Evolutionary conservation across 2,113 vertebrate genomes (phyloP).

Genomic region (Mormoops blainvillei): DNA sequence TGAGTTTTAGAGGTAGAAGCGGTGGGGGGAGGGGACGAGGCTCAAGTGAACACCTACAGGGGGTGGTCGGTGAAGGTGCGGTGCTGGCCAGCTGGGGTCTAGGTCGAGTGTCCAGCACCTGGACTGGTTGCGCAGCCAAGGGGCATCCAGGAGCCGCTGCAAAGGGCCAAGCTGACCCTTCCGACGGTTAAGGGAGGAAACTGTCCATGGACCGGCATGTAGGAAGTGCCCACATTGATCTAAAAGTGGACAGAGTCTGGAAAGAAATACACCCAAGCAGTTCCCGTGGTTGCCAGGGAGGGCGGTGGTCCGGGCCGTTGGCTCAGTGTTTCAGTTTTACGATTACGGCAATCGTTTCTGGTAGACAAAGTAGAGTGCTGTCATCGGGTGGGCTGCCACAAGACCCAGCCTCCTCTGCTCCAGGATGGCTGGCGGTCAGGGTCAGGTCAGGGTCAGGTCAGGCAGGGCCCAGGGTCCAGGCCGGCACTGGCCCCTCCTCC

Average conservation of each 20-base stretch:
- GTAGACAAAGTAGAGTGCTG: accelerated
- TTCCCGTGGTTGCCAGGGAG: accelerated
- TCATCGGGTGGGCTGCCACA: accelerated
- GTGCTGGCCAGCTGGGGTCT: background rate
- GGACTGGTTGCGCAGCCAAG: accelerated
- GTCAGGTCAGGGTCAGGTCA: too few species aligned
- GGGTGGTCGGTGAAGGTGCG: too few species aligned
- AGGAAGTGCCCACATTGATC: too few species aligned
- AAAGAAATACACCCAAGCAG: background rate
- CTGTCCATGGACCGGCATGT: accelerated
- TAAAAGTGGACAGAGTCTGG: too few species aligned
- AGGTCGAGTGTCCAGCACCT: background rate
- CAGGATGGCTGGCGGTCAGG: too few species aligned
- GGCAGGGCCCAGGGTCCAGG: background rate
- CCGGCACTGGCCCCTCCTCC: background rate
- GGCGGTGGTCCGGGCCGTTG: accelerated
- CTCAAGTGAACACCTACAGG: too few species aligned
- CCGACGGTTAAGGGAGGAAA: background rate
- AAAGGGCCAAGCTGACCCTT: accelerated
- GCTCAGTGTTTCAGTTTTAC: background rate
- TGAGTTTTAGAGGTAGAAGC: background rate
- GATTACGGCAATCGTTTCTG: background rate
- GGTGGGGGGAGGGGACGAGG: background rate
- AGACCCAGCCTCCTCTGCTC: background rate
- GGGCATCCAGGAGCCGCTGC: background rate